Conservation (phyloP, 1,140 invertebrate genomes). For the Aethina tumida region DNA sequence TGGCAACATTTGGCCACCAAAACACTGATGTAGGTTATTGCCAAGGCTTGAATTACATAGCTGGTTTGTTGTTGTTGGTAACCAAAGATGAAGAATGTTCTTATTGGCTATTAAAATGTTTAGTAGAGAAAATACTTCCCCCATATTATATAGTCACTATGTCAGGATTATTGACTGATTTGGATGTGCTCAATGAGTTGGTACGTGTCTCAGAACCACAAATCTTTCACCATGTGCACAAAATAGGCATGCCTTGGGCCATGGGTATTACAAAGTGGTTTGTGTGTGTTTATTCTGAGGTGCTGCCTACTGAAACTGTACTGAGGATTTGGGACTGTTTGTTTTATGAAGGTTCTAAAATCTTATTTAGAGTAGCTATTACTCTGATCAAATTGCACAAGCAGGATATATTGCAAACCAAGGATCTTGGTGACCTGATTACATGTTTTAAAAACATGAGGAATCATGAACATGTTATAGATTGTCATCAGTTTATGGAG, state of each 20-base stretch:
- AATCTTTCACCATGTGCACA: conserved; percentile 67
- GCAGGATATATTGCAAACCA: conserved; percentile 57
- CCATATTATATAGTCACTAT: conserved; percentile 78
- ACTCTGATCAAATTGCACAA: conserved; percentile 69
- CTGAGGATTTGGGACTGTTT: conserved; percentile 90
- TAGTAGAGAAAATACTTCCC: conserved; percentile 79
- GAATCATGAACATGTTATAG: conserved; percentile 56
- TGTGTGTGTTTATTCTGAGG: conserved; percentile 85
- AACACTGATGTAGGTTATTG: conserved; percentile 84
- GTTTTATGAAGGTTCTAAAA: conserved; percentile 82
- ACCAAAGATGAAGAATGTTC: conserved; percentile 82
- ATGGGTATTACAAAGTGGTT: conserved; percentile 91
- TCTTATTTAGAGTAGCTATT: conserved; percentile 73
- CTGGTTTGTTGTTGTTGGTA: conserved; percentile 71
- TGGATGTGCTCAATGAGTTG: conserved; percentile 77
- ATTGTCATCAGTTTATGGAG: conserved; percentile 80
- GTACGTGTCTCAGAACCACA: conserved; percentile 70
- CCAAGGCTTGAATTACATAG: conserved; percentile 89
- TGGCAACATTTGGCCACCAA: conserved; percentile 81
- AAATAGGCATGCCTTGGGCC: conserved; percentile 71
- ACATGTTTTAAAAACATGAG: conserved; percentile 70
- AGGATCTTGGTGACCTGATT: conserved; percentile 63
- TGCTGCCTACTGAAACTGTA: conserved; percentile 84
- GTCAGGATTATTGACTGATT: conserved; percentile 77
- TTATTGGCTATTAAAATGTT: conserved; percentile 82